These are phyloP conservation scores for Embiotoca jacksoni DNA, from an alignment of 2,113 vertebrate species.

Conservation along the genomic window DNA sequence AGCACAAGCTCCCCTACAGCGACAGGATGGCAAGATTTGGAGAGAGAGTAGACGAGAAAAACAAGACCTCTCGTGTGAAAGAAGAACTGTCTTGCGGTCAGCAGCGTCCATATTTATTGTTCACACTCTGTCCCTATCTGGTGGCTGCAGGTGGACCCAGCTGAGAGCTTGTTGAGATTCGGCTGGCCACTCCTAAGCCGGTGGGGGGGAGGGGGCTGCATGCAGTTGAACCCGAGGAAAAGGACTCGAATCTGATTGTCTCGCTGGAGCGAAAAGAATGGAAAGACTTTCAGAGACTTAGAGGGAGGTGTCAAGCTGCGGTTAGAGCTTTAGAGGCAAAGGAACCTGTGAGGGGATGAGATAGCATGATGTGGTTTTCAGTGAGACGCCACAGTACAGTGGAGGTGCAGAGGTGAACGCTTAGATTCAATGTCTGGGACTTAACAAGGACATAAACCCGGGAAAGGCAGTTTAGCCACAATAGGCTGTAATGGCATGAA, in stretches of 20 bases:
- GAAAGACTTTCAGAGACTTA: constrained; percentile 32
- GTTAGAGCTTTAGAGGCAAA: constrained; percentile 69
- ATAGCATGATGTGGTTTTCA: constrained; percentile 80
- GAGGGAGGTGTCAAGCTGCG: constrained; percentile 57
- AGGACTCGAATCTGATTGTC: constrained; percentile 56
- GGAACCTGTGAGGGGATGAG: constrained; percentile 82
- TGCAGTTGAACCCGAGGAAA: constrained; percentile 46
- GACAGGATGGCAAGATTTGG: constrained; percentile 4
- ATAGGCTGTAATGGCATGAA: constrained; percentile 39
- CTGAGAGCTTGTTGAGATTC: constrained; percentile 46
- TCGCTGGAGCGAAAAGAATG: constrained; percentile 25
- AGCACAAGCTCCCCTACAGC: not conserved
- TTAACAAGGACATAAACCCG: constrained; percentile 42
- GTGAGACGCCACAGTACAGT: constrained; percentile 61
- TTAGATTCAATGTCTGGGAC: constrained; percentile 21
- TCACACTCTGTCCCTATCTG: constrained; percentile 71
- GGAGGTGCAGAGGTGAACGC: constrained; percentile 49
- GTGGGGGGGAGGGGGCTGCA: not conserved
- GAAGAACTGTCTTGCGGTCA: constrained; percentile 66
- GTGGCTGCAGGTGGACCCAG: constrained; percentile 68
- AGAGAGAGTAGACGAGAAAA: constrained; percentile 24
- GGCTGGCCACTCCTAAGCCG: constrained; percentile 14
- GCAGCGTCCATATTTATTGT: constrained; percentile 68
- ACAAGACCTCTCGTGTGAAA: constrained; percentile 55
- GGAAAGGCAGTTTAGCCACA: constrained; percentile 76